Evolutionary conservation across 2,888 invertebrate genomes (phyloP).

Genomic region (Callyntrura guangdongensis): DNA sequence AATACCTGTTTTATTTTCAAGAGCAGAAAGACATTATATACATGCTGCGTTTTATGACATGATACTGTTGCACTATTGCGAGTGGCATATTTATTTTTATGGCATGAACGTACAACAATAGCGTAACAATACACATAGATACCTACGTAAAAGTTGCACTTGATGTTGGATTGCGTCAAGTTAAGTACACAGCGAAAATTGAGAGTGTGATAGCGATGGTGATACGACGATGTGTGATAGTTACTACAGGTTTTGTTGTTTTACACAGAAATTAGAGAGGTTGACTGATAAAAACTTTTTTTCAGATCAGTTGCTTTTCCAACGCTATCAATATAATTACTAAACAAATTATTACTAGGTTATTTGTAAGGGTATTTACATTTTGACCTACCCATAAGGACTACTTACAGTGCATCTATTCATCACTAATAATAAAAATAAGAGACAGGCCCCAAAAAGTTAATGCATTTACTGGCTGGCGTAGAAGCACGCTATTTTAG

Average conservation of each 20-base stretch:
- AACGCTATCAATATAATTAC: slow-evolving; percentile 9
- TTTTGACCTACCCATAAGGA: neutral
- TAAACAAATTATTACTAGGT: neutral
- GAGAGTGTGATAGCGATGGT: neutral
- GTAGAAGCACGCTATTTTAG: neutral
- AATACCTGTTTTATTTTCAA: slow-evolving; percentile 59
- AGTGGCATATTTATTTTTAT: neutral
- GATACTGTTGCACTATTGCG: neutral
- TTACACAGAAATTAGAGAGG: neutral
- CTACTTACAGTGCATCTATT: neutral
- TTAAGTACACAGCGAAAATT: neutral
- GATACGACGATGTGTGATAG: neutral
- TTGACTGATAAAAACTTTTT: neutral
- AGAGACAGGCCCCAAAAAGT: neutral
- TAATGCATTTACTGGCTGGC: neutral
- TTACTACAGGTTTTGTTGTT: neutral
- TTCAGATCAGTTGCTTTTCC: neutral
- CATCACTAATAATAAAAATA: neutral
- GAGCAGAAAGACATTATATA: slow-evolving; percentile 37
- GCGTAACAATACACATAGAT: neutral
- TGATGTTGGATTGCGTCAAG: neutral
- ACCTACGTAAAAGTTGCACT: neutral
- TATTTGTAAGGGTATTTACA: neutral
- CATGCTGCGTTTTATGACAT: neutral
- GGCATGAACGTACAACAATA: slow-evolving; percentile 12